These are phyloP conservation scores for Ruditapes philippinarum DNA, from an alignment of 1,140 invertebrate genomes.

Conservation along the genomic window DNA sequence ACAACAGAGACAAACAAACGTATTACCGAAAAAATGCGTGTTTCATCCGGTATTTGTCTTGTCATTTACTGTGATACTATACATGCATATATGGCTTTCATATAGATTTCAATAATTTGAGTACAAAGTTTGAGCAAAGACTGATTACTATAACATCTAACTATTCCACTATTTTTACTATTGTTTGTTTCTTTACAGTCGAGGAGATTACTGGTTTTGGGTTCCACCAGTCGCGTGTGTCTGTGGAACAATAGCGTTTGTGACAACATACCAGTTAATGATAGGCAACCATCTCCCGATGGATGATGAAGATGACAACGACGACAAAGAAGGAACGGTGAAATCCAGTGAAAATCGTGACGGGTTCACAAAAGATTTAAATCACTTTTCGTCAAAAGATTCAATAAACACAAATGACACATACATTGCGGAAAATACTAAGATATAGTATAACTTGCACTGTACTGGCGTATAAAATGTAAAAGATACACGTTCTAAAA, in stretches of 20 bases:
- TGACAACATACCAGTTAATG: conserved; percentile 48
- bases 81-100: too few relatives aligned
- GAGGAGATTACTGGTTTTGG: conserved; percentile 55
- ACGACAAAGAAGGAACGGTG: neutral
- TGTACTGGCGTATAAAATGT: too few relatives aligned
- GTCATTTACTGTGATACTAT: too few relatives aligned
- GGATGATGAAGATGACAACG: neutral
- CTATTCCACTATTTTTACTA: too few relatives aligned
- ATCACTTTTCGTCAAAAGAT: neutral
- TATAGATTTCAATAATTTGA: too few relatives aligned
- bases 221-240: conserved; percentile 36
- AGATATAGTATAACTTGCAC: too few relatives aligned
- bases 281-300: conserved; percentile 52
- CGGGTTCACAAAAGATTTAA: neutral
- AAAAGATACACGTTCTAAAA: too few relatives aligned
- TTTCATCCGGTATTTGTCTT: too few relatives aligned
- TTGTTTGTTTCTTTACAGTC: conserved; percentile 14
- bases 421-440: neutral
- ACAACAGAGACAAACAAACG: too few relatives aligned
- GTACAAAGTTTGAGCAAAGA: too few relatives aligned
- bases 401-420: neutral
- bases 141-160: too few relatives aligned
- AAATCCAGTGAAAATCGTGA: neutral
- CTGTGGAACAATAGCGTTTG: conserved; percentile 24
- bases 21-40: too few relatives aligned